Evolutionary conservation across 2,888 invertebrate genomes (phyloP).

Genomic region (Creontiades dilutus): DNA sequence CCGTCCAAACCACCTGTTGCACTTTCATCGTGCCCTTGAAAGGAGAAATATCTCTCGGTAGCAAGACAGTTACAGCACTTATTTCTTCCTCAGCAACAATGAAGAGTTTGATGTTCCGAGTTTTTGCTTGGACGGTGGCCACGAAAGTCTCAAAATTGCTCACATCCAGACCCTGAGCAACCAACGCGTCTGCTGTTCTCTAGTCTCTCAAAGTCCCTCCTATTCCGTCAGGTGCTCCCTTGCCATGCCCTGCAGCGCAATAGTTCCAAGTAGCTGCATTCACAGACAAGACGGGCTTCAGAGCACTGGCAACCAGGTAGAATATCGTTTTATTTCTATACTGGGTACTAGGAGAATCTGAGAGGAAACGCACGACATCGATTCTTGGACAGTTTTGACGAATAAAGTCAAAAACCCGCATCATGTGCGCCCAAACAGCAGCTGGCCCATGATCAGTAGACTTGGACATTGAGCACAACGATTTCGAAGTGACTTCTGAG

Average conservation of each 20-base stretch:
- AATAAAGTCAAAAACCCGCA: slow-evolving; percentile 76
- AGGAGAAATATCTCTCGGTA: no score
- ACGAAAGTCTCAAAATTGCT: slow-evolving; percentile 5
- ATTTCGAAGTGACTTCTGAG: no score
- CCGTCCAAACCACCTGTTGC: no score
- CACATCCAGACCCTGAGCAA: slow-evolving; percentile 68
- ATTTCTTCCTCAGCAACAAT: slow-evolving; percentile 28
- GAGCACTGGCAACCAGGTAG: slow-evolving; percentile 76
- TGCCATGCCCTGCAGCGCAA: no score
- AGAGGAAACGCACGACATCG: slow-evolving; percentile 77
- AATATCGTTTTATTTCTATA: slow-evolving; percentile 57
- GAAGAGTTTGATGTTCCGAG: slow-evolving; percentile 26
- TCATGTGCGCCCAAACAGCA: slow-evolving; percentile 78
- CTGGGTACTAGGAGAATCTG: slow-evolving; percentile 73
- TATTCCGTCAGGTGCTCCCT: no score
- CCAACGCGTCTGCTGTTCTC: slow-evolving; percentile 76
- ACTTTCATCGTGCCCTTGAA: no score
- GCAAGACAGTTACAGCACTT: slow-evolving; percentile 50
- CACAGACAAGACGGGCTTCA: slow-evolving; percentile 77
- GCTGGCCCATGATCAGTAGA: slow-evolving; percentile 76
- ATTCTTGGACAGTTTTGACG: slow-evolving; percentile 70
- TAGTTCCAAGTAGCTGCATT: slow-evolving; percentile 76
- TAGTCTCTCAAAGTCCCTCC: no score
- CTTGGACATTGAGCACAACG: no score
- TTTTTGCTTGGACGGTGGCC: slow-evolving; percentile 4